These are phyloP conservation scores for Oncopeltus fasciatus DNA, from an alignment of 1,140 invertebrate species.

Conservation along the genomic window DNA sequence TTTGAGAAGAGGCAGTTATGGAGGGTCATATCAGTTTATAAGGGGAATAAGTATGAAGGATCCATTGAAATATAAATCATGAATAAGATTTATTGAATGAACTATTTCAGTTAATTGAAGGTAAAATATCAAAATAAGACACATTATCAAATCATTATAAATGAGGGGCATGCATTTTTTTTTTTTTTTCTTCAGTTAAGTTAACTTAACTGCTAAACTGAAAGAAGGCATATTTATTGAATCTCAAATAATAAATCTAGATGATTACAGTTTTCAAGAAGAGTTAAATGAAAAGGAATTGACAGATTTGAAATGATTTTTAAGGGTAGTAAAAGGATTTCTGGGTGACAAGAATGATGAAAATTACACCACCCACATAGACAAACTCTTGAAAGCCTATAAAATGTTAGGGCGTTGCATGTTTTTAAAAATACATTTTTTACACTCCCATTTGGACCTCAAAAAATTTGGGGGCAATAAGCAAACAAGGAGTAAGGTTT, in stretches of 20 bases:
- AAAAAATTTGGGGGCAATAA: too few relatives aligned
- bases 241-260: too few relatives aligned
- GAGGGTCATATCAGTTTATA: not conserved
- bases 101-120: not conserved
- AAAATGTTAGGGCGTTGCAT: too few relatives aligned
- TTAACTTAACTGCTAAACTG: too few relatives aligned
- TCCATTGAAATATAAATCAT: not conserved
- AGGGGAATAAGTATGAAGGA: not conserved
- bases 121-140: not conserved
- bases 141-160: too few relatives aligned
- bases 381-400: not conserved
- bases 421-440: too few relatives aligned
- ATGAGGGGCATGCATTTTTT: too few relatives aligned
- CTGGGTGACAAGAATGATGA: not conserved
- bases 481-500: too few relatives aligned
- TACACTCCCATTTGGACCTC: too few relatives aligned
- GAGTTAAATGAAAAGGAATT: not conserved
- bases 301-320: not conserved
- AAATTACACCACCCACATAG: not conserved
- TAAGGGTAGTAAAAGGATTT: not conserved
- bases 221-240: too few relatives aligned
- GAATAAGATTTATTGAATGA: not conserved
- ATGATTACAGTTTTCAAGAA: too few relatives aligned
- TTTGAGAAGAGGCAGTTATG: not conserved
- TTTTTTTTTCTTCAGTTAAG: too few relatives aligned